Evolutionary conservation across 2,888 invertebrate genomes (phyloP).

Genomic region (Achlya flavicornis): DNA sequence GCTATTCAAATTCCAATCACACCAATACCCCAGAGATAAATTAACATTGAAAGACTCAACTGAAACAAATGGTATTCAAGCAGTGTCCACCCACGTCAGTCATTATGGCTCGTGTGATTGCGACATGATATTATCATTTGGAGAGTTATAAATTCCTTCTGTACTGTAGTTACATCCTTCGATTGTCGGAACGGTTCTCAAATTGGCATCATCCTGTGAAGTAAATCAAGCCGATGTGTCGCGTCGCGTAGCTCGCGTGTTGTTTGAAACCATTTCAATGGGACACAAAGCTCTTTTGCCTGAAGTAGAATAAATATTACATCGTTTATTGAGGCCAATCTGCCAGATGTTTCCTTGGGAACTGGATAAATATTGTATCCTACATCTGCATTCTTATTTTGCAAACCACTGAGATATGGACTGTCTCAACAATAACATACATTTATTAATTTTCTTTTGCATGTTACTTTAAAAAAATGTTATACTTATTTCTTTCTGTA

Average conservation of each 20-base stretch:
- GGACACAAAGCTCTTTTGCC: conserved; percentile 29
- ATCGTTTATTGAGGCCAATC: conserved; percentile 38
- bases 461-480: too few relatives aligned
- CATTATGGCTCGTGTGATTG: conserved; percentile 59
- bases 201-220: conserved; percentile 67
- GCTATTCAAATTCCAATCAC: conserved; percentile 49
- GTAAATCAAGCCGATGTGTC: conserved; percentile 37
- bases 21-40: conserved; percentile 42
- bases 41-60: conserved; percentile 62
- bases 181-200: conserved; percentile 59
- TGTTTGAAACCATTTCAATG: conserved; percentile 25
- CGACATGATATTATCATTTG: conserved; percentile 39
- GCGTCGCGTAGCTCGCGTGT: conserved; percentile 20
- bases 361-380: conserved; percentile 36
- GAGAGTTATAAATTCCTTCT: conserved; percentile 65
- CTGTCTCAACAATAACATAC: neutral
- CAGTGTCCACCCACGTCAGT: conserved; percentile 62
- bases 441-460: too few relatives aligned
- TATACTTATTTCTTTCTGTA: too few relatives aligned
- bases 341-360: conserved; percentile 47
- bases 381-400: conserved; percentile 31
- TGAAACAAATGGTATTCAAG: conserved; percentile 68
- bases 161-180: conserved; percentile 62
- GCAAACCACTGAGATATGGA: neutral
- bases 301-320: conserved; percentile 34